Base-by-base conservation (phyloP, 2,113 vertebrate genomes). In the Semicossyphus pulcher region DNA sequence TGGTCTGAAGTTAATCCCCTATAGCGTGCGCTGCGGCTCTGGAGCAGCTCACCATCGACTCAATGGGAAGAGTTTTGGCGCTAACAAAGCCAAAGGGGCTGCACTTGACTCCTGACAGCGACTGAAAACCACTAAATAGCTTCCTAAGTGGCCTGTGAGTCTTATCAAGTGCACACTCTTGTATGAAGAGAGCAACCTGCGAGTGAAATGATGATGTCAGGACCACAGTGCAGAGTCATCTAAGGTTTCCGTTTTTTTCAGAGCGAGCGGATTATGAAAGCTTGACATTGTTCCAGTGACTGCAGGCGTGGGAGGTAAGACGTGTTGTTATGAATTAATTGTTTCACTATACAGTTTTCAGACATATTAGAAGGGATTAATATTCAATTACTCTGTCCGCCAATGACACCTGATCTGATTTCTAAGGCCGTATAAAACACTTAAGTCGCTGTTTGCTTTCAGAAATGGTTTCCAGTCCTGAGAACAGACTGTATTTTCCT, bases 381-480 rank as follows among this genome's bases (percentile, higher is more conserved):
- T 83, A 79, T 64, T 49, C 69, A 80, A 78, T 90, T 86, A 85
- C 80, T 57, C 57, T 45, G 51, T 78, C 74, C 34, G 23, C 74
- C 51, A 42, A 1, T 57, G 85, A 88, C 85, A 86, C 74, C 69
- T 52, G 81, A 88, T 80, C 76, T 58, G 78, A 81, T 91, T 90
- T 90, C 87, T 77, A 78, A 81, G 72, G 26, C 29, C n/a, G 75
- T 78, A 89, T 64, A 83, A 80, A 90, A 86, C 86, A 87, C 86
- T 89, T 87, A 81, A 80, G 72, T 78, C 45, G 67, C 80, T 78
- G 79, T 82, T 90, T 84, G 87, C 69, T 74, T 87, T 87, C 81
- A 69, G 47, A 89, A 92, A 92, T 92, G 83, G 90, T 76, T 92
- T 91, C 91, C 91, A 93, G 89, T 89, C 83, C 76, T 90, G 76